Percentiles rank a stretch among this genome's conserved stretches.
Conservation (phyloP, 35 echinoderm and acorn worm genomes). For the Stichopus chloronotus region DNA sequence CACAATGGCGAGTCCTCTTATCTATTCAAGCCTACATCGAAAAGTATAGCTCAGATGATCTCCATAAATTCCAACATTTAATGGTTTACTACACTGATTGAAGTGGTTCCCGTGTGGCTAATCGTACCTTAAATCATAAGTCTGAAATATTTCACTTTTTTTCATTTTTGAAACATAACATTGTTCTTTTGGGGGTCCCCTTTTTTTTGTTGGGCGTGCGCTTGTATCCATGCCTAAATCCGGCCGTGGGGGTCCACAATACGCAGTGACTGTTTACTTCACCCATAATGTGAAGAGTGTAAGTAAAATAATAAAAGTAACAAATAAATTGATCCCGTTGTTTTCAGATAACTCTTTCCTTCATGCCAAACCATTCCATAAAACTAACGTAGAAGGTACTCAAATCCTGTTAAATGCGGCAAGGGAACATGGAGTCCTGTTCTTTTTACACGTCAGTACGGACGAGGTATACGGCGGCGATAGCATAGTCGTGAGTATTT, state of each 20-base stretch:
- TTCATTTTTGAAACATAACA: too few species aligned
- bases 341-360: constrained; percentile 63
- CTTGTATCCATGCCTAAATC: too few species aligned
- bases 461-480: constrained; percentile 64
- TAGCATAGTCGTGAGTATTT: constrained; percentile 49
- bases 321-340: neutral
- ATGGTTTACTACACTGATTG: too few species aligned
- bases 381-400: constrained; percentile 53
- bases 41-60: too few species aligned
- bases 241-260: neutral
- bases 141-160: too few species aligned
- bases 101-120: too few species aligned
- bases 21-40: too few species aligned
- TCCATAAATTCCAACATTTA: too few species aligned
- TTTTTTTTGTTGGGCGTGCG: neutral
- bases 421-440: constrained; percentile 13
- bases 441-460: constrained; percentile 64
- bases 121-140: too few species aligned
- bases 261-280: too few species aligned
- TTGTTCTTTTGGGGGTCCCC: neutral
- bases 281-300: neutral
- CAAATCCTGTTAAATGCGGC: constrained; percentile 40
- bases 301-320: neutral
- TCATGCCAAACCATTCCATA: constrained; percentile 39
- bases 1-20: too few species aligned